These are phyloP conservation scores for Sus scrofa DNA, from an alignment of 2,113 vertebrate genomes.

Conservation along the genomic window DNA sequence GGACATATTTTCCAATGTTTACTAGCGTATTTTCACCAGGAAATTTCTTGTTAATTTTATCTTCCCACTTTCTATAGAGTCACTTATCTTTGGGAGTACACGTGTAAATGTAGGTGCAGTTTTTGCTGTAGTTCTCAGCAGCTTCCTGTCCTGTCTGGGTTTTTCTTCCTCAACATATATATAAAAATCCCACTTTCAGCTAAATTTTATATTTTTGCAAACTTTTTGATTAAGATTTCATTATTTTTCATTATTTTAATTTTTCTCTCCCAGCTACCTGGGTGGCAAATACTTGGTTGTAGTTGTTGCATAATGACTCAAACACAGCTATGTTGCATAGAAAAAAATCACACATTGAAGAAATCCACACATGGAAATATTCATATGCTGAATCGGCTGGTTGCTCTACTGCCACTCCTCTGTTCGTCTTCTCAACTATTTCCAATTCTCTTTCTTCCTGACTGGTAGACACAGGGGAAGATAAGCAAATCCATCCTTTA, in stretches of 20 bases:
- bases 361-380: neutral
- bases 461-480: neutral
- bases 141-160: neutral
- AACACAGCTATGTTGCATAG: neutral
- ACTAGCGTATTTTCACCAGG: neutral
- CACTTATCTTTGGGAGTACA: neutral
- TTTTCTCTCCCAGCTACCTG: neutral
- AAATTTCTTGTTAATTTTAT: neutral
- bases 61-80: neutral
- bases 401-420: neutral
- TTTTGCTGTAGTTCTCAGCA: neutral
- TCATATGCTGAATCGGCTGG: too few species aligned
- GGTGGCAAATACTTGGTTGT: neutral
- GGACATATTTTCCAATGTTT: neutral
- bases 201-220: neutral
- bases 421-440: neutral
- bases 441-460: neutral
- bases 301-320: neutral
- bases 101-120: rapidly evolving
- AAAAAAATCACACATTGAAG: neutral
- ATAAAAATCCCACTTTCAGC: neutral
- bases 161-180: neutral
- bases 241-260: neutral
- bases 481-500: neutral
- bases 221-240: neutral